A percentile compares a stretch with the other conserved stretches of the same genome.
Conservation (phyloP, 2,113 vertebrate species). For the Nyctereutes procyonoides region DNA sequence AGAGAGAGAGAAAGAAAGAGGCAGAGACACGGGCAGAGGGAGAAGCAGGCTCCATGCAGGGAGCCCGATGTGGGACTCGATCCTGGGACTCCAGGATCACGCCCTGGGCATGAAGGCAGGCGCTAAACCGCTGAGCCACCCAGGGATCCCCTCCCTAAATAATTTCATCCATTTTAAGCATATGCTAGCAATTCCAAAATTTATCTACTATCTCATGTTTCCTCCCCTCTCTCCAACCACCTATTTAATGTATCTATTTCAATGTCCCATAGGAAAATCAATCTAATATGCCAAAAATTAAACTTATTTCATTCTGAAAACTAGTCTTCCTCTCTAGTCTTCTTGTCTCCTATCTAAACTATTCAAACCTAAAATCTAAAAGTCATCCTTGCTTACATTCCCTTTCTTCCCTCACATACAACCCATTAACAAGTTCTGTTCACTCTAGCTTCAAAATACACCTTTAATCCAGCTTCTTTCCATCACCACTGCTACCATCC, state of each 20-base stretch:
- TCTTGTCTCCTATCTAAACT: not conserved
- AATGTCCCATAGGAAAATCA: not conserved
- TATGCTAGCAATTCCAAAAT: not conserved
- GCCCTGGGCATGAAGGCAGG: too few species aligned
- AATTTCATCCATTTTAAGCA: not conserved
- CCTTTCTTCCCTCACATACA: not conserved
- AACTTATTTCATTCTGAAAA: not conserved
- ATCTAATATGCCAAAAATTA: not conserved
- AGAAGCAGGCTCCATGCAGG: too few species aligned
- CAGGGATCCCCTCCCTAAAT: not conserved
- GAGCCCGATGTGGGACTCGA: too few species aligned
- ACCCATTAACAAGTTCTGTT: not conserved
- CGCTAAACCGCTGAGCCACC: too few species aligned
- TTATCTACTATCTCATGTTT: not conserved
- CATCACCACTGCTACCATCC: not conserved
- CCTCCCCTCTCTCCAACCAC: not conserved
- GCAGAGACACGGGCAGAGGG: too few species aligned
- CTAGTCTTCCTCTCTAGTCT: not conserved
- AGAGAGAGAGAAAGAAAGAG: too few species aligned
- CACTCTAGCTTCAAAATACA: not conserved
- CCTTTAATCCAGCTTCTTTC: not conserved
- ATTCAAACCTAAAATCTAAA: not conserved
- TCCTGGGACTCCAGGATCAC: too few species aligned
- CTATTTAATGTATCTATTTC: not conserved
- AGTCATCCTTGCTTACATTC: not conserved